Evolutionary conservation across 2,797 vertebrate genomes (phyloP).

Genomic region (Setipinna tenuifilis): DNA sequence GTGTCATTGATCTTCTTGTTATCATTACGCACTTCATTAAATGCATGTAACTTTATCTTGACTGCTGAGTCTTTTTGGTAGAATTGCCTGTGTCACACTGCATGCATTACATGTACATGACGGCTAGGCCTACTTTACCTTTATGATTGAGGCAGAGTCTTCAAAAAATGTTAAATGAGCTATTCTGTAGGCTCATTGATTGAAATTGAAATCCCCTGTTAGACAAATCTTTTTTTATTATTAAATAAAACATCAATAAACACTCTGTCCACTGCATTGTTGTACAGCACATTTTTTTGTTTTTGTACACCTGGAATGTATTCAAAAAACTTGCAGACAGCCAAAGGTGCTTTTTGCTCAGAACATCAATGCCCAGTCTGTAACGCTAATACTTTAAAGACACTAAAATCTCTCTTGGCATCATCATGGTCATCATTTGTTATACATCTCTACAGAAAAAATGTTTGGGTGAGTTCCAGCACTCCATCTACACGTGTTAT

Average conservation of each 20-base stretch:
- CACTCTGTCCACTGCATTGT: constrained; percentile 41
- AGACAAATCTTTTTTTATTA: constrained; percentile 54
- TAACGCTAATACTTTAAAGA: constrained; percentile 46
- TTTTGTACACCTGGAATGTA: constrained; percentile 12
- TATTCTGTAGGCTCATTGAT: neutral
- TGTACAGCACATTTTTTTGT: constrained; percentile 44
- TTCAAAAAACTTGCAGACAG: constrained; percentile 39
- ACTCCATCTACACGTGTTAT: constrained; percentile 17
- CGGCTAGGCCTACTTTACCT: too few species aligned
- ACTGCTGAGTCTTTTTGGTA: too few species aligned
- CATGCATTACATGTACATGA: too few species aligned
- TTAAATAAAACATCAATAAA: constrained; percentile 62
- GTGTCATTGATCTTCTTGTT: too few species aligned
- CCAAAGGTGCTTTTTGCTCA: constrained; percentile 48
- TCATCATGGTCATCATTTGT: constrained; percentile 6
- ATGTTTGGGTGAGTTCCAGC: neutral
- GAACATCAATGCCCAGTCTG: constrained; percentile 41
- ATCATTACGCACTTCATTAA: too few species aligned
- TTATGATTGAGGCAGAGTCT: too few species aligned
- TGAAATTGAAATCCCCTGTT: neutral
- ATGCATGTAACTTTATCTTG: too few species aligned
- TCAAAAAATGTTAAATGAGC: too few species aligned
- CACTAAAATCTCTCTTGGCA: constrained; percentile 32
- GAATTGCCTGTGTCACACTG: too few species aligned
- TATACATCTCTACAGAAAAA: constrained; percentile 25